Evolutionary conservation across 2,797 vertebrate genomes (phyloP).

Genomic region (Vireo griseus): DNA sequence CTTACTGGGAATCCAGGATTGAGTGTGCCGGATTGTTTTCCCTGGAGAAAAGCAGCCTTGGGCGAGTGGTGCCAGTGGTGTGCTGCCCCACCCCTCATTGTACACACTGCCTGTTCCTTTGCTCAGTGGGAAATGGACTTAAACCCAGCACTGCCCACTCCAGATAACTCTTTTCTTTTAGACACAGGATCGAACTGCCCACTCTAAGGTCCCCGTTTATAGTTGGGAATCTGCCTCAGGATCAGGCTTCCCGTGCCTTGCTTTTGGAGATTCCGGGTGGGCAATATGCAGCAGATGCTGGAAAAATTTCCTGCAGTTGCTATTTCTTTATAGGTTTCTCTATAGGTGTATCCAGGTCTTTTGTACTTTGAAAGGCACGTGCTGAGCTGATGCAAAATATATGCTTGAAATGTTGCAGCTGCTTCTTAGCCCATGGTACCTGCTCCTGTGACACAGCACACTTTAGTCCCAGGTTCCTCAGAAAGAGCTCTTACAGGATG

Average conservation of each 20-base stretch:
- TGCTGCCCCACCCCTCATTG: slow-evolving; percentile 1
- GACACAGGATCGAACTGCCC: neutral
- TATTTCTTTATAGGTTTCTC: neutral
- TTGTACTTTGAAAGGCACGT: neutral
- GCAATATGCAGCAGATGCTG: neutral
- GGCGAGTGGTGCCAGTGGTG: neutral
- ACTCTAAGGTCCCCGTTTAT: rapidly evolving
- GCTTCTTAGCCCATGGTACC: neutral
- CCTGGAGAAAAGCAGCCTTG: neutral
- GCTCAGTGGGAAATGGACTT: neutral
- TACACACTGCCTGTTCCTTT: neutral
- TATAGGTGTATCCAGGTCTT: neutral
- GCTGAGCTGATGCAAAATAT: neutral
- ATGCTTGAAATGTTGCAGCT: rapidly evolving
- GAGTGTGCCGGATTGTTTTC: neutral
- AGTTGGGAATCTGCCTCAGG: neutral
- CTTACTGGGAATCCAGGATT: neutral
- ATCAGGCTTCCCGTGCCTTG: neutral
- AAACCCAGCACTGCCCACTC: neutral
- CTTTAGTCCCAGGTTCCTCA: neutral
- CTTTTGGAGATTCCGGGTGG: rapidly evolving
- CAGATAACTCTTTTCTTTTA: neutral
- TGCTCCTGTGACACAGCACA: neutral
- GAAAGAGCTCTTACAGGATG: neutral
- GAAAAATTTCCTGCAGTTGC: neutral